Evolutionary conservation across 2,797 vertebrate genomes (phyloP).

Genomic region (Pipistrellus kuhlii): DNA sequence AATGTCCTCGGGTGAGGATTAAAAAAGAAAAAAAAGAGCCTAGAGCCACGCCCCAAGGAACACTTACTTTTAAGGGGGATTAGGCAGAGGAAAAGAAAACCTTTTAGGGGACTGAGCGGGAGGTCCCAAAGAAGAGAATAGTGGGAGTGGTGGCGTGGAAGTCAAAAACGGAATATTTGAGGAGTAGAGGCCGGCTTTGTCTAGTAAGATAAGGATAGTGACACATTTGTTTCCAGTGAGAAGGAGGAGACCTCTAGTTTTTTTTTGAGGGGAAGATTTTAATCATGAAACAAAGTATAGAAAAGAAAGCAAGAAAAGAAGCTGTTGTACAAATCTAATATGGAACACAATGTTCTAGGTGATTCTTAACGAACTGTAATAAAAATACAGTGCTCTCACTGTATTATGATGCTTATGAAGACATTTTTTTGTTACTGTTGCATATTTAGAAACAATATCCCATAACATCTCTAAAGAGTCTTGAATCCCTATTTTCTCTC

Average conservation of each 20-base stretch:
- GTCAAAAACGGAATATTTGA: neutral
- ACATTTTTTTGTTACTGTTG: neutral
- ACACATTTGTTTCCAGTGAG: too few relatives aligned
- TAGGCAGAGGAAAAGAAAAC: neutral
- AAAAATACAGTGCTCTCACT: neutral
- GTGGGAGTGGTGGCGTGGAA: neutral
- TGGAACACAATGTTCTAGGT: neutral
- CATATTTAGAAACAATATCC: neutral
- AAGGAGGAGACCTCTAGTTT: too few relatives aligned
- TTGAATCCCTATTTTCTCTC: conserved; percentile 67
- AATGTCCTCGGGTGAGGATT: too few relatives aligned
- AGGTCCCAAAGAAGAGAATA: neutral
- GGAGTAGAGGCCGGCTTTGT: too few relatives aligned
- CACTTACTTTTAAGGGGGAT: neutral
- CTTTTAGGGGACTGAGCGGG: neutral
- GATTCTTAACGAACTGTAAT: neutral
- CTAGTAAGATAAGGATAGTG: too few relatives aligned
- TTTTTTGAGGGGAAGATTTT: too few relatives aligned
- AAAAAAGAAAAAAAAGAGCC: too few relatives aligned
- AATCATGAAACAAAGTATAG: too few relatives aligned
- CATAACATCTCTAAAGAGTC: neutral
- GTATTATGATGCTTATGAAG: neutral
- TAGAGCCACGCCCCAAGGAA: neutral
- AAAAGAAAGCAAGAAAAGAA: neutral
- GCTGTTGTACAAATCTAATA: neutral